A percentile compares a stretch with the other conserved stretches of the same genome.
Conservation (phyloP, 2,113 vertebrate species). For the Centrocercus urophasianus region DNA sequence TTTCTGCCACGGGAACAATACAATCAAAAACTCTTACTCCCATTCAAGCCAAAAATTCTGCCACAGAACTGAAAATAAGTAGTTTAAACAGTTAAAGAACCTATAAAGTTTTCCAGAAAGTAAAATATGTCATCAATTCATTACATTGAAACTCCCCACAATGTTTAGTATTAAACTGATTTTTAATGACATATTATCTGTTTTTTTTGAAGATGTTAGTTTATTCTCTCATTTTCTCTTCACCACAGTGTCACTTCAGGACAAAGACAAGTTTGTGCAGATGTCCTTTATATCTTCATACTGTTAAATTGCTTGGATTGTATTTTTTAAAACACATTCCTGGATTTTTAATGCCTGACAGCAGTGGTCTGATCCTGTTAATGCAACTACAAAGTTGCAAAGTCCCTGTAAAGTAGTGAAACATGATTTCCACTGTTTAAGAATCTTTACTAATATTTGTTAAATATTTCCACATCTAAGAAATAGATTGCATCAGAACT, state of each 20-base stretch:
- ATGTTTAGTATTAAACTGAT: not conserved
- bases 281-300: not conserved
- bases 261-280: not conserved
- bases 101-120: not conserved
- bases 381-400: not conserved
- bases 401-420: not conserved
- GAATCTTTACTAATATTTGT: not conserved
- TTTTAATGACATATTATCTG: not conserved
- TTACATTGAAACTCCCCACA: not conserved
- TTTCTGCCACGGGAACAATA: slow-evolving; percentile 13
- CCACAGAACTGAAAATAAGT: slow-evolving; percentile 1
- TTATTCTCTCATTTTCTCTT: not conserved
- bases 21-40: not conserved
- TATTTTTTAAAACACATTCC: not conserved
- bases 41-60: not conserved
- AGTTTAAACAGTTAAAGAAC: not conserved
- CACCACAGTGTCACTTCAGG: not conserved
- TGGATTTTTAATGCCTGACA: not conserved
- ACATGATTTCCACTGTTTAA: not conserved
- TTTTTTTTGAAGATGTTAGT: not conserved
- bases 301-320: not conserved
- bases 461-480: not conserved
- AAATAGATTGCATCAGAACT: not conserved
- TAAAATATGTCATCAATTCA: not conserved
- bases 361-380: not conserved